Base-by-base conservation (phyloP, 1,140 invertebrate genomes). In the Hylyphantes graminicola region DNA sequence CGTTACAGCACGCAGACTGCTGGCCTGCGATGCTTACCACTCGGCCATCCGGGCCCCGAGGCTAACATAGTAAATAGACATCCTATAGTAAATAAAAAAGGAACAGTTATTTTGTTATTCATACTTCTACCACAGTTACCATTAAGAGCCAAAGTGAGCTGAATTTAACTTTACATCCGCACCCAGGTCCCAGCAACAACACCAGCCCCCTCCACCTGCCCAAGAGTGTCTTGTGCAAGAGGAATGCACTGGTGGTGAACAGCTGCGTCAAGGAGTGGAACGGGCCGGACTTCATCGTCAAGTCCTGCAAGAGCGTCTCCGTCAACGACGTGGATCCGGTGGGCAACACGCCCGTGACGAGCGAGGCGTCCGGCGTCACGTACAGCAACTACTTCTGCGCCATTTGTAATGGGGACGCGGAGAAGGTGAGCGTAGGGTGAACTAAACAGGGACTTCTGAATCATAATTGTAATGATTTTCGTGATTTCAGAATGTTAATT, bases 341-440 rank as follows among this genome's bases (percentile, higher is more conserved):
- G 65, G 85, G 88, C 0, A 87, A 86, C 15, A 87, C 90, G 13
- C 91, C 91, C 0, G 90, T 91, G 11, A 92, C 91, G 0, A 89
- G 89, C 64, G 86, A 88, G 35, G 72, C 70, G 9, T 87, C 90
- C 0, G 89, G 91, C 6, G 85, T 90, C 54, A 92, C 92, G 0
- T 93, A 92, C 87, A 89, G 89, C 74, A 93, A 93, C 86, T 87
- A 90, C 35, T 91, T 89, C 88, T 93, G 92, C 86, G 92, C 92
- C 7, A 74, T 90, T 8, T 93, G 92, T 86, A 91, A 93, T 87
- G 87, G 88, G 0, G 91, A 91, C 73, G 59, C 80, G 11, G 70
- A 75, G 19, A 65, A 82, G 0, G 48, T 35, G 35, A 35, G 35
- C n/a, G 15, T n/a, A n/a, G n/a, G n/a, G n/a, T n/a, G n/a, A n/a